Evolutionary conservation across 2,113 vertebrate species (phyloP).

Genomic region (Chionodraco myersi): DNA sequence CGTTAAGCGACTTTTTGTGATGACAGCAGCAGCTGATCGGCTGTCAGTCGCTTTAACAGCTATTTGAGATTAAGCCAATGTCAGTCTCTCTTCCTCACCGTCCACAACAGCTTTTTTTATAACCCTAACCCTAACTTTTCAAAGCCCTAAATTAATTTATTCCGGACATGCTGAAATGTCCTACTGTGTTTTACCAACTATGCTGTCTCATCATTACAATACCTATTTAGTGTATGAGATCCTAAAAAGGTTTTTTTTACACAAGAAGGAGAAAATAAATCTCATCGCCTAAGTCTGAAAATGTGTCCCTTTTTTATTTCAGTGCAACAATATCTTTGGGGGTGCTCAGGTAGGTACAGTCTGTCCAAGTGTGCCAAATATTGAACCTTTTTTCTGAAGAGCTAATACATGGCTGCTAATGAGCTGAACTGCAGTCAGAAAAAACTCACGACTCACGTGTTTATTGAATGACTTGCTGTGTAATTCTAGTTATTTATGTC

Average conservation of each 20-base stretch:
- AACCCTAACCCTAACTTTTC: not conserved
- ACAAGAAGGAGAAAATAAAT: not conserved
- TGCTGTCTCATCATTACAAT: not conserved
- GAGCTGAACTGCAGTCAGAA: constrained; percentile 4
- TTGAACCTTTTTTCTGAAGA: constrained; percentile 39
- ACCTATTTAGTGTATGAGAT: not conserved
- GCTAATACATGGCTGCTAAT: constrained; percentile 52
- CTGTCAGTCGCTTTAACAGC: too few species aligned
- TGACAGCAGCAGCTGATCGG: too few species aligned
- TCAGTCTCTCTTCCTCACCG: not conserved
- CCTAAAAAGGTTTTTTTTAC: not conserved
- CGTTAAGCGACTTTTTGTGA: too few species aligned
- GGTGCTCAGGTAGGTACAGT: constrained; percentile 91
- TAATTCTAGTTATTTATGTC: not conserved
- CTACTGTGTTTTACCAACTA: not conserved
- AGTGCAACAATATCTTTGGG: constrained; percentile 97
- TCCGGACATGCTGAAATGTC: too few species aligned
- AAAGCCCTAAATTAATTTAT: too few species aligned
- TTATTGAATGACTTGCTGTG: constrained; percentile 11
- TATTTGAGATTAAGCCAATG: not conserved
- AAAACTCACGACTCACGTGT: too few species aligned
- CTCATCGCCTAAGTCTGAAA: constrained; percentile 41
- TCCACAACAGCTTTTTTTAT: not conserved
- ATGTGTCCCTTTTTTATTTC: constrained; percentile 83
- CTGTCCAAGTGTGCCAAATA: constrained; percentile 54